phyloP scores from a whole-genome alignment of 1,140 invertebrate genomes.

The Philotrypesis tridentata region DNA sequence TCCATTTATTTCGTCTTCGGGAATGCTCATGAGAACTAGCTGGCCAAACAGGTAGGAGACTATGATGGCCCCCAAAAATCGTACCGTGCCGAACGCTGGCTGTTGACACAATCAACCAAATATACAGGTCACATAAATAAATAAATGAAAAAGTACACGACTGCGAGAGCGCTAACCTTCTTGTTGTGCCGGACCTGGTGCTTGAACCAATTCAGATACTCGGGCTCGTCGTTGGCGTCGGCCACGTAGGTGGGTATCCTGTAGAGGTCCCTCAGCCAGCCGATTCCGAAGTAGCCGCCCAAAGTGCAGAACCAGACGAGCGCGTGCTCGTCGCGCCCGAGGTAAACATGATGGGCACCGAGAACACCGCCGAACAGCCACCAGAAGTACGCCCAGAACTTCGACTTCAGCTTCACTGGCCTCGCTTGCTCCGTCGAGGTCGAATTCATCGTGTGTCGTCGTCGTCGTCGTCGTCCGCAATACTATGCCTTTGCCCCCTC shows the following conservation, averaged over 20 bases:
- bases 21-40: constrained; percentile 84
- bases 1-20: constrained; percentile 81
- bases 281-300: constrained; percentile 89
- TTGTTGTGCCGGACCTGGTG: constrained; percentile 77
- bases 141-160: constrained; percentile 24
- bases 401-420: constrained; percentile 47
- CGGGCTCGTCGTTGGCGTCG: constrained; percentile 87
- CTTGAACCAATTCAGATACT: constrained; percentile 80
- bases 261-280: constrained; percentile 91
- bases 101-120: constrained; percentile 58
- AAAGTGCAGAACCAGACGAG: constrained; percentile 90
- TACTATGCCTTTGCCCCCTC: not conserved
- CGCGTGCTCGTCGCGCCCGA: constrained; percentile 91
- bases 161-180: constrained; percentile 75
- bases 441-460: not conserved
- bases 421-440: not conserved
- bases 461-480: not conserved
- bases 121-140: not conserved
- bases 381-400: constrained; percentile 80
- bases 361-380: constrained; percentile 92
- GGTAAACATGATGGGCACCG: constrained; percentile 93
- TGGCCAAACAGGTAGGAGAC: constrained; percentile 88
- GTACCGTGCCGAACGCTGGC: constrained; percentile 85
- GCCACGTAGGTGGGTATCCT: constrained; percentile 90
- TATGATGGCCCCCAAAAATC: constrained; percentile 85